Evolutionary conservation across 2,113 vertebrate genomes (phyloP), one percentile per base, ranked within the genome.

Genomic region (Scomber scombrus): DNA sequence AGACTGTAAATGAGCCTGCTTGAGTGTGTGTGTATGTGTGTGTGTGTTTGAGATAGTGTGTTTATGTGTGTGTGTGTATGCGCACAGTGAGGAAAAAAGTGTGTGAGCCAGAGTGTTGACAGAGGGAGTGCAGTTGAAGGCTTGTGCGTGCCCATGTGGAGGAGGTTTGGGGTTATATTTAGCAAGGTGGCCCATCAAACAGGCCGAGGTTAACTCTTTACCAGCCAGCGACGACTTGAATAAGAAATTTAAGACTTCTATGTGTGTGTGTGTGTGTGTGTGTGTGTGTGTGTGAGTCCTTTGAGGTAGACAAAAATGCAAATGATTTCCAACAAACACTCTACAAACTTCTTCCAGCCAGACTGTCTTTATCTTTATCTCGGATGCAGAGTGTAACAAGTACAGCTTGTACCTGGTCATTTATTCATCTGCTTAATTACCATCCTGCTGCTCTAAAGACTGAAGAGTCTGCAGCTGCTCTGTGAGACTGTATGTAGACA

Each of bases 141-240:
- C 77, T 80, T 75, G 87, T 85, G 88, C 49, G 78, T 91, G 90
- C 78, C 87, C 90, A 78, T 82, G 80, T 84, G 76, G 73, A 85
- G 75, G 81, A 82, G 91, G 86, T 73, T 77, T 65, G 10, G 45
- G 79, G 84, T 93, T 92, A 92, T 93, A 90, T 90, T 91, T 92
- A 93, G 90, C 56, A 76, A 85, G 75, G 79, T 77, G 64, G 80
- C 26, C 71, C 84, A 85, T 85, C 81, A 82, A 90, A 91, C 45
- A 23, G 68, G 72, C 78, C 55, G 56, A 76, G 61, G 77, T 92
- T 89, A 91, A 88, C 82, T 81, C 80, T 85, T 85, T 64, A 18
- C 55, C 72, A 18, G 52, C 80, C 60, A 57, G 56, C 16, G 5
- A 19, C 57, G 51, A 57, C n/a, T 7, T 26, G 23, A 26, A 5